A percentile compares a stretch with the other conserved stretches of the same genome.
phyloP scores from a whole-genome alignment of 2,888 invertebrate genomes.

The Stenichneumon culpator region DNA sequence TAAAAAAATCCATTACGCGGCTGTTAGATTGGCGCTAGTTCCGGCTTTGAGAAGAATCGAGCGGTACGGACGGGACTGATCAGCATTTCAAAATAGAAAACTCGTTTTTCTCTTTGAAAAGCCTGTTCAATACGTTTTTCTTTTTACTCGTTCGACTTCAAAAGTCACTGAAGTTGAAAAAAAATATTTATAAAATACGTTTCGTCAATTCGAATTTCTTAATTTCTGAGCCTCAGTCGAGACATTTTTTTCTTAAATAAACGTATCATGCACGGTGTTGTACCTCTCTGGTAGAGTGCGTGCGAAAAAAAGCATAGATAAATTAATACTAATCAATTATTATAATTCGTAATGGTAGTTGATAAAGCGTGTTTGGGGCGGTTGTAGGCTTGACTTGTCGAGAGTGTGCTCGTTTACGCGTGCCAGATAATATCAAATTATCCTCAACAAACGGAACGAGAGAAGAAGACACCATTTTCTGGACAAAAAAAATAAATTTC shows the following conservation, averaged over 20 bases:
- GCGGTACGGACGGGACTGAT: not conserved
- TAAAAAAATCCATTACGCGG: not conserved
- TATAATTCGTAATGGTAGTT: conserved; percentile 39
- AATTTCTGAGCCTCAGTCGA: not conserved
- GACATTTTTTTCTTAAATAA: conserved; percentile 1
- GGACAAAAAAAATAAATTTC: not conserved
- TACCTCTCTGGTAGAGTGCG: conserved; percentile 16
- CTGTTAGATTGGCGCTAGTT: not conserved
- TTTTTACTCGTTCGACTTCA: not conserved
- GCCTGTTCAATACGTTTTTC: not conserved
- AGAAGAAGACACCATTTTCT: conserved; percentile 33
- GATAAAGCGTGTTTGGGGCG: conserved; percentile 73
- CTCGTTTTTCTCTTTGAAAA: no score
- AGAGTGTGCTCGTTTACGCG: conserved; percentile 70
- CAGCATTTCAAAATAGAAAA: not conserved
- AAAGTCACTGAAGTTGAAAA: conserved; percentile 1
- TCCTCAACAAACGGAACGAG: conserved; percentile 28
- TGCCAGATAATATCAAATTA: conserved; percentile 27
- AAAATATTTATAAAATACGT: not conserved
- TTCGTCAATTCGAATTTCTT: conserved; percentile 21
- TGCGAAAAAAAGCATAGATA: conserved; percentile 18
- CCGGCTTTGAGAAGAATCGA: not conserved
- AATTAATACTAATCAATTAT: conserved; percentile 12
- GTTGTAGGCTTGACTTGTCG: conserved; percentile 74
- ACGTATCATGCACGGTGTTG: conserved; percentile 65